phyloP scores from a whole-genome alignment of 2,113 vertebrate genomes.

The Dromas ardeola region DNA sequence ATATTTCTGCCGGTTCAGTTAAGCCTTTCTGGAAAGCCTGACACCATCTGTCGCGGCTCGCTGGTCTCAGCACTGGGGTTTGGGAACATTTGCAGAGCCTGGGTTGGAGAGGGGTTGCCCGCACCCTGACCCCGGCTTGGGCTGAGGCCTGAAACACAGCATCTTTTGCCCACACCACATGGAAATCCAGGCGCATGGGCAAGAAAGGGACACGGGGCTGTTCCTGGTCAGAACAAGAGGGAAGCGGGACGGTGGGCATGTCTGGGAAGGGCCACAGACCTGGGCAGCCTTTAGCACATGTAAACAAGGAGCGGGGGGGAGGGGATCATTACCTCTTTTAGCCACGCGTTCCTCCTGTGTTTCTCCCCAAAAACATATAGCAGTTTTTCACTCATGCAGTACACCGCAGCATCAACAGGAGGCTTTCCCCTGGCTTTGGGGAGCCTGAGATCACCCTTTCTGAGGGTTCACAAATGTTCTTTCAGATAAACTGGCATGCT shows the following conservation, averaged over 20 bases:
- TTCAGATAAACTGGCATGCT: neutral
- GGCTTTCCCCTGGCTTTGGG: neutral
- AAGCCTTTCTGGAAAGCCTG: neutral
- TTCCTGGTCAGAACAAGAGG: neutral
- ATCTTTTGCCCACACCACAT: neutral
- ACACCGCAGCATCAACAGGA: neutral
- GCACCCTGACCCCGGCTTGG: neutral
- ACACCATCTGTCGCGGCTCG: neutral
- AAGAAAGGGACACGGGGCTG: neutral
- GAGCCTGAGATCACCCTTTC: neutral
- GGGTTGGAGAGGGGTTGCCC: neutral
- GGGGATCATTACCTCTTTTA: neutral
- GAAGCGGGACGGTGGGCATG: neutral
- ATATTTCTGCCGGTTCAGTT: neutral
- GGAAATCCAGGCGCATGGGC: neutral
- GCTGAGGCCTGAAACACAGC: neutral
- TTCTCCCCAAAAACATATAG: neutral
- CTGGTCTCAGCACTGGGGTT: neutral
- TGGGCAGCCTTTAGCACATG: neutral
- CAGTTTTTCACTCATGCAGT: neutral
- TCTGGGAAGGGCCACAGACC: neutral
- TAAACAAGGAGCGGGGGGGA: neutral
- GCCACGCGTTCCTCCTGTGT: neutral
- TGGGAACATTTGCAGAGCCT: neutral
- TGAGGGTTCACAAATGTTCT: neutral